A percentile compares a stretch with the other conserved stretches of the same genome.
Evolutionary conservation across 2,888 invertebrate species (phyloP).

Genomic region (Lacanobia oleracea): DNA sequence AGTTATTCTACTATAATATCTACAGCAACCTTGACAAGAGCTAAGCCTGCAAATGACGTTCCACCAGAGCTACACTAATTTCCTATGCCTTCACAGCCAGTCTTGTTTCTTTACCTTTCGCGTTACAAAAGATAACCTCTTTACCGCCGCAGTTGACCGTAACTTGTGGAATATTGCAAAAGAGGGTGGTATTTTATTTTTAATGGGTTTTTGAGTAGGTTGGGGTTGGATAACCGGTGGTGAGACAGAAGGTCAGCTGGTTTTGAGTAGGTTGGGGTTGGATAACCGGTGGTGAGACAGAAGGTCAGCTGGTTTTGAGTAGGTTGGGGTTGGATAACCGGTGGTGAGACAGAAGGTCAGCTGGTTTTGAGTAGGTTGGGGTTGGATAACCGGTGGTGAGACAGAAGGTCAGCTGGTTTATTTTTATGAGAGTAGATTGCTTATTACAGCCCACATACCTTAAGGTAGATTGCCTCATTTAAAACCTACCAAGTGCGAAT

Average conservation of each 20-base stretch:
- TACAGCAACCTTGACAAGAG: background rate
- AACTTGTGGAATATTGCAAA: slow-evolving; percentile 24
- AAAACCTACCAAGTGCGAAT: too few species aligned
- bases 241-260: background rate
- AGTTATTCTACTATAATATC: too few species aligned
- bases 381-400: background rate
- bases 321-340: background rate
- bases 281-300: background rate
- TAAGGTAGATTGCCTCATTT: too few species aligned
- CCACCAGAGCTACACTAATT: slow-evolving; percentile 10
- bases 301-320: background rate
- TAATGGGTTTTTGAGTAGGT: background rate
- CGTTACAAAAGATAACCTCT: slow-evolving; percentile 25
- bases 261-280: background rate
- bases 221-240: background rate
- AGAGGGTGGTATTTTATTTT: slow-evolving; percentile 11
- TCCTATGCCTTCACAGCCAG: slow-evolving; percentile 18
- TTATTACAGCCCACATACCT: background rate
- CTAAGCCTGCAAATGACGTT: slow-evolving; percentile 1
- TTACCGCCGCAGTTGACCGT: slow-evolving; percentile 19
- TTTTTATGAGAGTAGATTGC: background rate
- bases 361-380: background rate
- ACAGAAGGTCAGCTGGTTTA: background rate
- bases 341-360: background rate
- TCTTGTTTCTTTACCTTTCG: slow-evolving; percentile 6